These are phyloP conservation scores for Uromys caudimaculatus DNA, from an alignment of 2,797 vertebrate species.

Conservation along the genomic window DNA sequence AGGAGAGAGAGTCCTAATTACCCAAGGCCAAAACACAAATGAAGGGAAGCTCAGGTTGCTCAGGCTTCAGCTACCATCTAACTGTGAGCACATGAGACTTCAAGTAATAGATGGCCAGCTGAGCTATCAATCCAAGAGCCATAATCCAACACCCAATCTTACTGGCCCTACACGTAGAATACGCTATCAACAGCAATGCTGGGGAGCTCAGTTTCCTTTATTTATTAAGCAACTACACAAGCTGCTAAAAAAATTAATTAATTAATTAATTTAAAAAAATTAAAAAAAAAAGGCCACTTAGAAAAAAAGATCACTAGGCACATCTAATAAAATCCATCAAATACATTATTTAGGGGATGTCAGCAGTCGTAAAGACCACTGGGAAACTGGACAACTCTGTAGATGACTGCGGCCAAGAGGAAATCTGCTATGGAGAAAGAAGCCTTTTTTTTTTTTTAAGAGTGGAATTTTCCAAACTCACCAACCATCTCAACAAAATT, in stretches of 20 bases:
- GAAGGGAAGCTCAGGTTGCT: not conserved
- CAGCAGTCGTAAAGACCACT: slow-evolving; percentile 61
- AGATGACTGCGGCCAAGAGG: slow-evolving; percentile 77
- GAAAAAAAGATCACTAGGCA: slow-evolving; percentile 52
- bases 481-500: slow-evolving; percentile 71
- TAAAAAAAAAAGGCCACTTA: slow-evolving; percentile 40
- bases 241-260: slow-evolving; percentile 23
- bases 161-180: not conserved
- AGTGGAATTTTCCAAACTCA: slow-evolving; percentile 82
- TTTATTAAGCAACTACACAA: slow-evolving; percentile 46
- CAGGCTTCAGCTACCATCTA: not conserved
- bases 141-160: not conserved
- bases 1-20: not conserved
- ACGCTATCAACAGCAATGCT: not conserved
- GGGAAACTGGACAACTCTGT: slow-evolving; percentile 72
- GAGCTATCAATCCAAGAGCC: not conserved
- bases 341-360: slow-evolving; percentile 63
- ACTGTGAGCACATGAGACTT: not conserved
- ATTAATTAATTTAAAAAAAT: too few relatives aligned
- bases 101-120: not conserved
- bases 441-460: slow-evolving; percentile 60
- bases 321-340: slow-evolving; percentile 60
- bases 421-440: slow-evolving; percentile 77
- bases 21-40: not conserved
- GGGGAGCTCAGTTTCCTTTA: not conserved